These are phyloP conservation scores for Therioaphis trifolii DNA, from an alignment of 2,888 invertebrate genomes.

Conservation along the genomic window DNA sequence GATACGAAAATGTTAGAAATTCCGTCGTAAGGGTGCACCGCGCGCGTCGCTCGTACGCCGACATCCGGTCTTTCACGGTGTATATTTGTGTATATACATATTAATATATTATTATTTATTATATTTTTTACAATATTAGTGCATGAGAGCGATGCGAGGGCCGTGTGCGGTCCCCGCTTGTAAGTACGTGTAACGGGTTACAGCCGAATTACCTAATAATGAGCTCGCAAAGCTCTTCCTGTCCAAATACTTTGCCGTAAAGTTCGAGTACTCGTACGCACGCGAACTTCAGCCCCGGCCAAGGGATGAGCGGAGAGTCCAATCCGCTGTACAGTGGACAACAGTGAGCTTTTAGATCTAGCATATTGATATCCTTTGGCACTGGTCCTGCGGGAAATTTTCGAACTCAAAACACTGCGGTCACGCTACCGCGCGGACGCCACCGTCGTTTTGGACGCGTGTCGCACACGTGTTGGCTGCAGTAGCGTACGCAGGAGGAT, in stretches of 20 bases:
- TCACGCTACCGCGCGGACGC: not conserved
- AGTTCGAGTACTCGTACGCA: conserved; percentile 85
- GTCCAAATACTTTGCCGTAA: conserved; percentile 89
- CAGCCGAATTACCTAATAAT: conserved; percentile 76
- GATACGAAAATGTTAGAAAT: not conserved
- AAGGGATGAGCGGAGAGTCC: conserved; percentile 74
- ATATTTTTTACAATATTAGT: not conserved
- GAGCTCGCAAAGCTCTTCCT: conserved; percentile 81
- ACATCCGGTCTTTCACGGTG: no score
- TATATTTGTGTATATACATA: not conserved
- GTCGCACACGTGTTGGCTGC: not conserved
- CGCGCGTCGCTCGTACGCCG: not conserved
- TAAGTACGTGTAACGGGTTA: not conserved
- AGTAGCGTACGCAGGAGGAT: no score
- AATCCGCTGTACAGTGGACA: conserved; percentile 71
- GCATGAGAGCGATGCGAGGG: not conserved
- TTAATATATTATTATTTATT: not conserved
- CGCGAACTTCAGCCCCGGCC: conserved; percentile 86
- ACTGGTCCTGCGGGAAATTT: conserved; percentile 58
- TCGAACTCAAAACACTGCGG: conserved; percentile 34
- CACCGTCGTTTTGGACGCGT: not conserved
- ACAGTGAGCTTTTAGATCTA: conserved; percentile 66
- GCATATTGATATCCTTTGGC: conserved; percentile 61
- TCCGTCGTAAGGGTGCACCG: not conserved
- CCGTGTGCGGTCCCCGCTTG: not conserved